Evolutionary conservation across 2,113 vertebrate species (phyloP).

Genomic region (Perca schrenkii): DNA sequence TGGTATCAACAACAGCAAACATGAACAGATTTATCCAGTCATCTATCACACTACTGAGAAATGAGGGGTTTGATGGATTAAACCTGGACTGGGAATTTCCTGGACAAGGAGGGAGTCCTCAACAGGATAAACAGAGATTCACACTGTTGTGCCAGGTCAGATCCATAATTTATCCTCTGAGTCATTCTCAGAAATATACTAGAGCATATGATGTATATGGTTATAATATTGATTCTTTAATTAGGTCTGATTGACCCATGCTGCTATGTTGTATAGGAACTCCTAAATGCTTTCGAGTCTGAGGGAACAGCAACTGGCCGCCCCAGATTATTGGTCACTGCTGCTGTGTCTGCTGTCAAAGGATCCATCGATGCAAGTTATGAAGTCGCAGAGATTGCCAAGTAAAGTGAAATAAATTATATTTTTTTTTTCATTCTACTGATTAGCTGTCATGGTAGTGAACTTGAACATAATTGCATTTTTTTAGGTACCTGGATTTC

Average conservation of each 20-base stretch:
- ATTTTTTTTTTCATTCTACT: too few relatives aligned
- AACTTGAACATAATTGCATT: not conserved
- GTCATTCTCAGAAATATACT: not conserved
- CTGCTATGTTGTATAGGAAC: constrained; percentile 69
- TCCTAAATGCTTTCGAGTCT: constrained; percentile 67
- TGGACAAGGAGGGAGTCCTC: constrained; percentile 75
- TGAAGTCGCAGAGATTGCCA: constrained; percentile 74
- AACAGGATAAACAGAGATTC: constrained; percentile 81
- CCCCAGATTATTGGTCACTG: constrained; percentile 73
- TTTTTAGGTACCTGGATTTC: constrained; percentile 78
- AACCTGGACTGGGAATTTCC: constrained; percentile 83
- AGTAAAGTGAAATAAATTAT: constrained; percentile 48
- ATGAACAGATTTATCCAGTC: constrained; percentile 80
- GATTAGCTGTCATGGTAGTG: not conserved
- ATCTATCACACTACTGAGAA: constrained; percentile 73
- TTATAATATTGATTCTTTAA: too few relatives aligned
- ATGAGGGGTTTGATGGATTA: constrained; percentile 80
- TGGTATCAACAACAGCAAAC: constrained; percentile 68
- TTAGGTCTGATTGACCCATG: too few relatives aligned
- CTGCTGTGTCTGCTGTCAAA: constrained; percentile 71
- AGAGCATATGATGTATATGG: too few relatives aligned
- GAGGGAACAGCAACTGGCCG: constrained; percentile 62
- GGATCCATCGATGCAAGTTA: constrained; percentile 71
- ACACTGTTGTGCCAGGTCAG: constrained; percentile 80
- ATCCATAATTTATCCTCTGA: not conserved